Evolutionary conservation across 2,888 invertebrate species (phyloP).

Genomic region (Volucella zonaria): DNA sequence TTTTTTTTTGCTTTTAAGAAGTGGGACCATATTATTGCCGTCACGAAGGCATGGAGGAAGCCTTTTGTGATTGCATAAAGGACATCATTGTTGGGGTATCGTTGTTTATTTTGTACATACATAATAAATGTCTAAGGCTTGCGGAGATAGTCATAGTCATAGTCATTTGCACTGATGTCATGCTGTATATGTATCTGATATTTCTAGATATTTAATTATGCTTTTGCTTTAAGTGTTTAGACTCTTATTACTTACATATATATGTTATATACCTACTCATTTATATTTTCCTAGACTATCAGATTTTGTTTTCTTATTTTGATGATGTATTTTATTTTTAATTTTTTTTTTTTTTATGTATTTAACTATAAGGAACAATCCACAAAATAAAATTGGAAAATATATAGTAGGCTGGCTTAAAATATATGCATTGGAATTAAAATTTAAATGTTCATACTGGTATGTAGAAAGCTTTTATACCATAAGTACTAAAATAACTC

Average conservation of each 20-base stretch:
- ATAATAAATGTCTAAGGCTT: conserved; percentile 18
- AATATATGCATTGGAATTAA: too few relatives aligned
- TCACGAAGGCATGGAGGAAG: conserved; percentile 31
- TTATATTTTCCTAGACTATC: not conserved
- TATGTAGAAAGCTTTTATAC: too few relatives aligned
- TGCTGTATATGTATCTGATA: not conserved
- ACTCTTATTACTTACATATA: not conserved
- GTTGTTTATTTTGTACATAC: conserved; percentile 16
- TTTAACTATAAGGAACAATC: not conserved
- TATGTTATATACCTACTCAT: conserved; percentile 9
- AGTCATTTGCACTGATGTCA: conserved; percentile 23
- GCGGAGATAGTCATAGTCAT: not conserved
- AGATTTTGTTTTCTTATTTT: not conserved
- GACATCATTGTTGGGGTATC: conserved; percentile 10
- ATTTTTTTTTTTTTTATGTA: not conserved
- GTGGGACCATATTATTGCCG: not conserved
- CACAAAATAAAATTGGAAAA: not conserved
- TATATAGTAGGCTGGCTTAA: too few relatives aligned
- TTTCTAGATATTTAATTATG: conserved; percentile 9
- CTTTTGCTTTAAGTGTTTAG: conserved; percentile 49
- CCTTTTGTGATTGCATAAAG: conserved; percentile 37
- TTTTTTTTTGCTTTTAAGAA: not conserved
- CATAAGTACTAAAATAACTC: too few relatives aligned
- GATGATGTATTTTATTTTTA: not conserved
- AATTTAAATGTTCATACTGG: too few relatives aligned